phyloP scores from a whole-genome alignment of 2,888 invertebrate genomes.

The Athrips mouffetella region DNA sequence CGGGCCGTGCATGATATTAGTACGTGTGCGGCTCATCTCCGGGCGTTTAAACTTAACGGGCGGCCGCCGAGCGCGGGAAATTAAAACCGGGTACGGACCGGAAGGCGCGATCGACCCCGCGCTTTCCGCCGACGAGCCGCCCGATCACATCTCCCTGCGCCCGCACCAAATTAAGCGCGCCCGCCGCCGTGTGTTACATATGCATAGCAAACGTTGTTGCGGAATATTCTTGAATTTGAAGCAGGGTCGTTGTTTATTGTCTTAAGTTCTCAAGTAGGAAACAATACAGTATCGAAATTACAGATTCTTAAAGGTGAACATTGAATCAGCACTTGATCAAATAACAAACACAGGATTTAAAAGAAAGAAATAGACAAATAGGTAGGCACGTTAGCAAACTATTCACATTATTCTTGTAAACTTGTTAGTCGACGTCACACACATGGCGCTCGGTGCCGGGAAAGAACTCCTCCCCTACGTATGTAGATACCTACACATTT shows the following conservation, averaged over 20 bases:
- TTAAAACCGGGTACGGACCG: slow-evolving; percentile 74
- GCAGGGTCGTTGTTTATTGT: neutral
- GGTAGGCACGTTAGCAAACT: neutral
- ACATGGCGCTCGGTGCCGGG: slow-evolving; percentile 39
- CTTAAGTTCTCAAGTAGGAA: neutral
- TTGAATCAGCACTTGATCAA: neutral
- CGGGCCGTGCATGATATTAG: slow-evolving; percentile 79
- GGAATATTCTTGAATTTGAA: slow-evolving; percentile 1
- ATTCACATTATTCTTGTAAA: slow-evolving; percentile 18
- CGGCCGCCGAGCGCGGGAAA: slow-evolving; percentile 64
- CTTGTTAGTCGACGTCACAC: slow-evolving; percentile 26
- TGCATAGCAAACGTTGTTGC: neutral
- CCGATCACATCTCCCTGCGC: slow-evolving; percentile 18
- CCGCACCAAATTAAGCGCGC: slow-evolving; percentile 15
- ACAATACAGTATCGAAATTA: no score
- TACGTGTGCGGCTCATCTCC: slow-evolving; percentile 75
- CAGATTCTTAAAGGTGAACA: no score
- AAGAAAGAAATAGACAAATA: neutral
- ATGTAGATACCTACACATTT: slow-evolving; percentile 76
- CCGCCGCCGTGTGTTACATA: slow-evolving; percentile 1
- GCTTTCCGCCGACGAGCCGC: slow-evolving; percentile 29
- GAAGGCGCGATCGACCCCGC: slow-evolving; percentile 61
- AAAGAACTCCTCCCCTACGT: slow-evolving; percentile 59
- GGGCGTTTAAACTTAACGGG: slow-evolving; percentile 73
- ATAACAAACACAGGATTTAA: neutral